Conservation (phyloP, 2,888 invertebrate species). For the Scaeva pyrastri region DNA sequence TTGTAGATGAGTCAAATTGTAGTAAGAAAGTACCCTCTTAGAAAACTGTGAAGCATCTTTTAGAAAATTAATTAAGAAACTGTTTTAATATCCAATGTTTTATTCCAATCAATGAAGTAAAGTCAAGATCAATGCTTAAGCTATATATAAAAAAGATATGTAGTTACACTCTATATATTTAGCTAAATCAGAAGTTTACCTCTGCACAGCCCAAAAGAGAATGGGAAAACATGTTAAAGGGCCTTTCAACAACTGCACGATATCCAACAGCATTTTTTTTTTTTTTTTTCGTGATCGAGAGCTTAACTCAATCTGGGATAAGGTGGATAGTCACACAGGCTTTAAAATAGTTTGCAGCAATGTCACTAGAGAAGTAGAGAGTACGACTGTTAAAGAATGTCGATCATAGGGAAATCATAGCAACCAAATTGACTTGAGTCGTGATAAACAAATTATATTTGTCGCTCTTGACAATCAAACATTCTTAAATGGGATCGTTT, state of each 20-base stretch:
- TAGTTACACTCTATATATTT: too few relatives aligned
- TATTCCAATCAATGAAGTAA: too few relatives aligned
- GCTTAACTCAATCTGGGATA: slow-evolving; percentile 40
- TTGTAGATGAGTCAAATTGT: too few relatives aligned
- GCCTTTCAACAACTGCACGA: slow-evolving; percentile 35
- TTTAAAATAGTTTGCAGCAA: slow-evolving; percentile 11
- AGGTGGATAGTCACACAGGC: slow-evolving; percentile 10
- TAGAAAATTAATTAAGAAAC: too few relatives aligned
- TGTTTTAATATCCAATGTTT: too few relatives aligned
- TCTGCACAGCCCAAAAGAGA: neutral
- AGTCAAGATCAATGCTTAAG: too few relatives aligned
- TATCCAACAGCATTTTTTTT: slow-evolving; percentile 8
- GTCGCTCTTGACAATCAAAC: slow-evolving; percentile 3
- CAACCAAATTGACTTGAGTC: slow-evolving; percentile 35
- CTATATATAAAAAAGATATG: too few relatives aligned
- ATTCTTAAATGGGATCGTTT: slow-evolving; percentile 18
- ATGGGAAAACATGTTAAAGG: slow-evolving; percentile 34
- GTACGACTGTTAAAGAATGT: slow-evolving; percentile 5
- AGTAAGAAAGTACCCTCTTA: too few relatives aligned
- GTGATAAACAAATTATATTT: slow-evolving; percentile 17
- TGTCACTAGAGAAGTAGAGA: slow-evolving; percentile 6
- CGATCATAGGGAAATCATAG: slow-evolving; percentile 34
- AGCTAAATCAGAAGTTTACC: too few relatives aligned
- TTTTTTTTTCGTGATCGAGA: slow-evolving; percentile 44
- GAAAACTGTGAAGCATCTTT: too few relatives aligned